These are phyloP conservation scores for Allophyes oxyacanthae DNA, from an alignment of 2,888 invertebrate species.

Conservation along the genomic window DNA sequence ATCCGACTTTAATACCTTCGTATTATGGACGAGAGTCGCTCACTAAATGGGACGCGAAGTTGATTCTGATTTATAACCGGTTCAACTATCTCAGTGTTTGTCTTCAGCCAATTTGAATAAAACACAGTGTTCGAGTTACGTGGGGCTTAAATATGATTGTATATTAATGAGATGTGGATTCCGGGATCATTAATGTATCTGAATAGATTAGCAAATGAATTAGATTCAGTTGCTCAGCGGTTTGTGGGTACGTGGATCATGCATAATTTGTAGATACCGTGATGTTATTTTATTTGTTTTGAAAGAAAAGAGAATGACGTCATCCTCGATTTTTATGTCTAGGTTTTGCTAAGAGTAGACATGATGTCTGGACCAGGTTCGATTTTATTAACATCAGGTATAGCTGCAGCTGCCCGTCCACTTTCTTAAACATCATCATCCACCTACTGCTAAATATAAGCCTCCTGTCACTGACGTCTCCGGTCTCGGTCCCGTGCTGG, in stretches of 20 bases:
- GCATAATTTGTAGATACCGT: slow-evolving; percentile 19
- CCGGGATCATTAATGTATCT: slow-evolving; percentile 51
- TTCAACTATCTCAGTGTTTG: slow-evolving; percentile 74
- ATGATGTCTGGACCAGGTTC: too few relatives aligned
- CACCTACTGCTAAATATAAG: too few relatives aligned
- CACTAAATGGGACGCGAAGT: slow-evolving; percentile 37
- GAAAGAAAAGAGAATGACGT: background rate
- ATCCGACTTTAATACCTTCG: slow-evolving; percentile 61
- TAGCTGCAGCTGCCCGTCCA: too few relatives aligned
- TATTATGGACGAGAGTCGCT: slow-evolving; percentile 54
- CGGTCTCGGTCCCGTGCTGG: too few relatives aligned
- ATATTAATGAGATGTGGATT: slow-evolving; percentile 59
- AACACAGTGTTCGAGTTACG: slow-evolving; percentile 58
- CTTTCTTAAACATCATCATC: too few relatives aligned
- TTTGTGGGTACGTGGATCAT: slow-evolving; percentile 15
- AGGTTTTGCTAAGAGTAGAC: too few relatives aligned
- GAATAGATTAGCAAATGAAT: slow-evolving; percentile 56
- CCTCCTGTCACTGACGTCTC: too few relatives aligned
- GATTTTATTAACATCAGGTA: too few relatives aligned
- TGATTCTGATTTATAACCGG: slow-evolving; percentile 74
- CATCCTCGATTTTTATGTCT: too few relatives aligned
- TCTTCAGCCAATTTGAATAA: slow-evolving; percentile 75
- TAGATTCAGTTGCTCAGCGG: slow-evolving; percentile 34
- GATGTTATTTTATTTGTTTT: slow-evolving; percentile 29
- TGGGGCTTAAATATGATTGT: slow-evolving; percentile 60